phyloP scores from a whole-genome alignment of 2,888 invertebrate species.

The Cephus nigrinus region DNA sequence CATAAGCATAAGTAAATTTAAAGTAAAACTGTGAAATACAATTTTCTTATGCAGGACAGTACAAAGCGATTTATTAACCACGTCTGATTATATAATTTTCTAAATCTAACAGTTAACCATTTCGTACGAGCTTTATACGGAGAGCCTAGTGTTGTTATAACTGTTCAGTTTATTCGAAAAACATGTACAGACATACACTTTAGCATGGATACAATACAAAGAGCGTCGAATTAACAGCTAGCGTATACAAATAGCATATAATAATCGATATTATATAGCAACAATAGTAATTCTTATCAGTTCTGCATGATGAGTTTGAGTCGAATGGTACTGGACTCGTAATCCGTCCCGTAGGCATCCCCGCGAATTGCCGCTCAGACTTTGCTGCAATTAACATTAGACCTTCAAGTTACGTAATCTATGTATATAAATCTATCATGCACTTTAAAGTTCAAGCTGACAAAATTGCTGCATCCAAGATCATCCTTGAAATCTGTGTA shows the following conservation, averaged over 20 bases:
- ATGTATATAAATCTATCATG: neutral
- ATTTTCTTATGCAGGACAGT: neutral
- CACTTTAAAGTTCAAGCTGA: neutral
- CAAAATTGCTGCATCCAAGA: neutral
- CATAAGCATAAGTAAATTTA: neutral
- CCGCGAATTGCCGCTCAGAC: neutral
- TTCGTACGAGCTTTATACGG: neutral
- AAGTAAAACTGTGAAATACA: neutral
- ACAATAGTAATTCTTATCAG: neutral
- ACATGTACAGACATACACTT: neutral
- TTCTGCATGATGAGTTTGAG: neutral
- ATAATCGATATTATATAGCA: neutral
- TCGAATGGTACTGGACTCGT: neutral
- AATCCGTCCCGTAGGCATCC: neutral
- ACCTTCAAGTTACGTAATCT: neutral
- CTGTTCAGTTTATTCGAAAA: neutral
- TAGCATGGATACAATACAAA: neutral
- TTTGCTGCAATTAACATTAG: neutral
- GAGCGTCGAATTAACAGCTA: neutral
- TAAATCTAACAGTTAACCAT: neutral
- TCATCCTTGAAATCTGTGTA: neutral
- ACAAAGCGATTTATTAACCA: neutral
- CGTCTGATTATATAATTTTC: neutral
- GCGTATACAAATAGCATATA: neutral
- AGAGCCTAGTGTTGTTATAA: neutral